Conservation (phyloP, 2,797 vertebrate species). For the Pteronotus mesoamericanus region DNA sequence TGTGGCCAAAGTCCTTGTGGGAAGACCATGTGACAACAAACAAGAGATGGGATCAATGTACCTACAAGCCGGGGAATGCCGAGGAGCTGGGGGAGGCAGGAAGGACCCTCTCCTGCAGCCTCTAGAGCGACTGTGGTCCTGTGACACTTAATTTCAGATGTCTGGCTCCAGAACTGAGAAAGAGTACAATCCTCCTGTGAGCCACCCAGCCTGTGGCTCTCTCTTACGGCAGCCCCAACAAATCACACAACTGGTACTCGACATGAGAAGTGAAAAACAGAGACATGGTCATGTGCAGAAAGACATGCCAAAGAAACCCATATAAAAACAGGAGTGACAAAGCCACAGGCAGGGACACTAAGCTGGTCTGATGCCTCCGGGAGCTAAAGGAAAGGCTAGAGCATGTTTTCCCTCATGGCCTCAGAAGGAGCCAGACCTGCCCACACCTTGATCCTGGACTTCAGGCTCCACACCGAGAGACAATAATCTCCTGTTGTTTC, state of each 20-base stretch:
- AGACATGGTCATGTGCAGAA: not conserved
- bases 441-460: fast-evolving
- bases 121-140: not conserved
- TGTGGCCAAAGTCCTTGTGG: not conserved
- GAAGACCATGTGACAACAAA: no score
- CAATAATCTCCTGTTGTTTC: not conserved
- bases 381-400: not conserved
- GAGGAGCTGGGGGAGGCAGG: not conserved
- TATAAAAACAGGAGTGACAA: not conserved
- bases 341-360: no score
- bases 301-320: not conserved
- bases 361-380: not conserved
- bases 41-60: not conserved
- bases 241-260: no score
- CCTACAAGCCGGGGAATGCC: not conserved
- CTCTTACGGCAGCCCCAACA: not conserved
- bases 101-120: not conserved
- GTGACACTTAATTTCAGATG: not conserved
- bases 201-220: not conserved
- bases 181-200: not conserved
- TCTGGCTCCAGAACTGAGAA: not conserved
- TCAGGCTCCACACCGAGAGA: not conserved
- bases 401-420: fast-evolving
- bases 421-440: not conserved
- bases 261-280: no score